A percentile compares a stretch with the other conserved stretches of the same genome.
These are phyloP conservation scores for Neotoxoptera formosana DNA, from an alignment of 1,140 invertebrate species.

Conservation along the genomic window DNA sequence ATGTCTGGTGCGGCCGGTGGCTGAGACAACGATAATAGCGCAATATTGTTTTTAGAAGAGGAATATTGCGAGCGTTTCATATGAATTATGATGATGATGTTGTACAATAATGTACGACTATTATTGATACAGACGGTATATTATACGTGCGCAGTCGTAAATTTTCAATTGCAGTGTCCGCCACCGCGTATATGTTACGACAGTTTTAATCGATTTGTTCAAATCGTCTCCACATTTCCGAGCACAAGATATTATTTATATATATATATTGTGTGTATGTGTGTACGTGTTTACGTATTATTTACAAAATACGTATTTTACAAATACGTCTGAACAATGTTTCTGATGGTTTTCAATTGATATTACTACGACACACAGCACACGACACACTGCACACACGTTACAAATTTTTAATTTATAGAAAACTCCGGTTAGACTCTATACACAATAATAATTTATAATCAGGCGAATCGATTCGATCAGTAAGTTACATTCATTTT, in stretches of 20 bases:
- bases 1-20: not conserved
- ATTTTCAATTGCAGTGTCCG: not conserved
- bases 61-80: not conserved
- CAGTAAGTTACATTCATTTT: not conserved
- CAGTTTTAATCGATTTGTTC: constrained; percentile 4
- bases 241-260: not conserved
- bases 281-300: not conserved
- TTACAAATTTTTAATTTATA: no score
- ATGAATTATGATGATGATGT: not conserved
- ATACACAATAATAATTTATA: not conserved
- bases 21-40: not conserved
- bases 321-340: not conserved
- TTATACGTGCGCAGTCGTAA: constrained; percentile 10
- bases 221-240: not conserved
- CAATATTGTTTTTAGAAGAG: not conserved
- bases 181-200: not conserved
- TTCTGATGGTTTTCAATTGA: constrained; percentile 12
- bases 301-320: not conserved
- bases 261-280: not conserved
- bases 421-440: not conserved
- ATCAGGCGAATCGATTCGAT: not conserved
- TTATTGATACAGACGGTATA: not conserved
- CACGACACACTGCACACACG: not conserved
- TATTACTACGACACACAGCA: constrained; percentile 1
- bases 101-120: not conserved